These are phyloP conservation scores for Palaemon carinicauda DNA, from an alignment of 1,140 invertebrate genomes.

Conservation along the genomic window DNA sequence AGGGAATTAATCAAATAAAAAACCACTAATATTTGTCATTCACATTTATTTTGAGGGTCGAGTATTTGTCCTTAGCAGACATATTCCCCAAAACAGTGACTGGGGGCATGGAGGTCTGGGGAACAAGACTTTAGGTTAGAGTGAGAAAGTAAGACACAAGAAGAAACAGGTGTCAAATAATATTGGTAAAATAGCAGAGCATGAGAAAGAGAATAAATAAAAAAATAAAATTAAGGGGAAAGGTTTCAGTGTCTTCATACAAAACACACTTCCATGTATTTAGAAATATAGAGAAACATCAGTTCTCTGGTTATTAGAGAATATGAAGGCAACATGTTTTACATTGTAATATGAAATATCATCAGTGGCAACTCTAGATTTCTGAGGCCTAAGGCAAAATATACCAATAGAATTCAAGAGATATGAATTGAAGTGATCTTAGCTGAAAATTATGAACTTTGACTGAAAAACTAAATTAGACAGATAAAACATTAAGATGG, in stretches of 20 bases:
- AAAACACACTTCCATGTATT: not conserved
- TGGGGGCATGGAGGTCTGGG: not conserved
- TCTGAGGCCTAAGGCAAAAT: too few relatives aligned
- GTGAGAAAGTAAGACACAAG: not conserved
- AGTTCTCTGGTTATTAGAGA: too few relatives aligned
- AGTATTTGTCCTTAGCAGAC: slow-evolving; percentile 24
- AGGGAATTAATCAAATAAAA: not conserved
- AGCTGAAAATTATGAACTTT: too few relatives aligned
- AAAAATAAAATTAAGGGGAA: not conserved
- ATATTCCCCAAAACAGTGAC: not conserved
- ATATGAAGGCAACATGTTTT: too few relatives aligned
- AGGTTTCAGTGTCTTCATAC: not conserved
- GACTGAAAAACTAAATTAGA: too few relatives aligned
- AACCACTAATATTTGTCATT: not conserved
- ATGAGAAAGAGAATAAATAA: not conserved
- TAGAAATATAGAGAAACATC: not conserved
- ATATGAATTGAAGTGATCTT: too few relatives aligned
- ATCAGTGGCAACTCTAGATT: too few relatives aligned
- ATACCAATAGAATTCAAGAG: too few relatives aligned
- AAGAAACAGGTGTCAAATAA: not conserved
- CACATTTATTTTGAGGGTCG: slow-evolving; percentile 35
- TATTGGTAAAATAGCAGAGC: not conserved
- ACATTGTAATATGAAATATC: too few relatives aligned
- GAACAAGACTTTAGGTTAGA: not conserved
- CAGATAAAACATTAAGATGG: too few relatives aligned